Conservation (phyloP, 2,797 vertebrate species). For the Dendrocincla tyrannina region DNA sequence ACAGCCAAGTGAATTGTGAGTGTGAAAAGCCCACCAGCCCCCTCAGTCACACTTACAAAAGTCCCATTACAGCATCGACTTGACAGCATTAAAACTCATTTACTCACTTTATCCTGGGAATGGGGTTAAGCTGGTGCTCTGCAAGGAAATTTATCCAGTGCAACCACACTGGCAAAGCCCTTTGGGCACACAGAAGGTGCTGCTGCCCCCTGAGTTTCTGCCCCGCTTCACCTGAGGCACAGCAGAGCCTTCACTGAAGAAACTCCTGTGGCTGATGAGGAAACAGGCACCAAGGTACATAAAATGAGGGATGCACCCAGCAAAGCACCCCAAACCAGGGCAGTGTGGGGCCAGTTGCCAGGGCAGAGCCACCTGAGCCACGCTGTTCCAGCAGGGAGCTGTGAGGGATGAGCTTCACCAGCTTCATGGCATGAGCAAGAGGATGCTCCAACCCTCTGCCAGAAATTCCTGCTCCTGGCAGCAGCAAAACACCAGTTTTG, state of each 20-base stretch:
- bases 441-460: not conserved
- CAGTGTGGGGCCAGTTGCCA: rapidly evolving
- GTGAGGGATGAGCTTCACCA: not conserved
- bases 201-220: not conserved
- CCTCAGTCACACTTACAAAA: not conserved
- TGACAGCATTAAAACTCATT: not conserved
- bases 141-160: not conserved
- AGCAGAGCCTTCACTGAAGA: rapidly evolving
- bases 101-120: not conserved
- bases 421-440: not conserved
- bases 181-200: not conserved
- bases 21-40: not conserved
- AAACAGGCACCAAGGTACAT: rapidly evolving
- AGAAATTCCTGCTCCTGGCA: not conserved
- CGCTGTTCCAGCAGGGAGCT: not conserved
- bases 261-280: rapidly evolving
- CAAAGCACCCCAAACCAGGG: rapidly evolving
- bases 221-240: not conserved
- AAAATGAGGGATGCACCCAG: rapidly evolving
- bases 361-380: not conserved
- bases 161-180: not conserved
- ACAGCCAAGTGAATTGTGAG: not conserved
- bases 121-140: not conserved
- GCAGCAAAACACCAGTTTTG: not conserved
- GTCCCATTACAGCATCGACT: not conserved